Base-by-base conservation (phyloP, 2,888 invertebrate species). In the Nycteola revayana region DNA sequence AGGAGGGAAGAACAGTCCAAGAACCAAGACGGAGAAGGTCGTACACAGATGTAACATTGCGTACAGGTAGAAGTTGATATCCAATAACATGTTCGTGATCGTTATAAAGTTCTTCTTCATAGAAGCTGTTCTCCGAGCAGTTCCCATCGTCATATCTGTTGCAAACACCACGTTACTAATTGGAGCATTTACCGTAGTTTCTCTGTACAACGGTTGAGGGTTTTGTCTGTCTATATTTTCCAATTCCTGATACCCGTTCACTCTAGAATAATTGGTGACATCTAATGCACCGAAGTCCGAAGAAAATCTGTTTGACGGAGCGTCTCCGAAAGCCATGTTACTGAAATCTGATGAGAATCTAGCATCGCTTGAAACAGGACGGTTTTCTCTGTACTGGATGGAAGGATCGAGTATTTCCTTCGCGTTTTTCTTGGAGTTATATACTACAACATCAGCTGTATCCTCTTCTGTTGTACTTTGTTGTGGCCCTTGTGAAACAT, bases 151-250 rank as follows among this genome's bases (percentile, higher is more conserved):
- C 23, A 81, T 58, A 41, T 86, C 82, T 1, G 78, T 60, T 1
- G 81, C 68, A 28, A 88, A 89, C 0, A 80, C 71, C 7, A 84
- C 53, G 21, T 60, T 70, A 11, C 64, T 70, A 9, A 69, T 67
- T 1, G 78, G 78, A 21, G 82, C 85, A 48, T 90, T 85, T 0
- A 91, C 76, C 1, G 90, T 90, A 0, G 89, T 88, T 54, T 90
- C 91, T 25, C 90, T 81, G 46, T 91, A 91, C 25, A 91, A 56
- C 0, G 91, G 90, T 37, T 86, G 86, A 1, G 91, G 90, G 11
- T 74, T 70, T 10, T 75, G 75, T 1, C 78, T 72, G 20, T 89
- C 86, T 32, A 89, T 90, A 38, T 62, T 76, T 40, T 85, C 83
- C 10, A 89, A 48, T 44, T 89, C 88, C 40, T 75, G 82, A 31